These are phyloP conservation scores for Phorcus lineatus DNA, from an alignment of 2,888 invertebrate species.

Conservation along the genomic window DNA sequence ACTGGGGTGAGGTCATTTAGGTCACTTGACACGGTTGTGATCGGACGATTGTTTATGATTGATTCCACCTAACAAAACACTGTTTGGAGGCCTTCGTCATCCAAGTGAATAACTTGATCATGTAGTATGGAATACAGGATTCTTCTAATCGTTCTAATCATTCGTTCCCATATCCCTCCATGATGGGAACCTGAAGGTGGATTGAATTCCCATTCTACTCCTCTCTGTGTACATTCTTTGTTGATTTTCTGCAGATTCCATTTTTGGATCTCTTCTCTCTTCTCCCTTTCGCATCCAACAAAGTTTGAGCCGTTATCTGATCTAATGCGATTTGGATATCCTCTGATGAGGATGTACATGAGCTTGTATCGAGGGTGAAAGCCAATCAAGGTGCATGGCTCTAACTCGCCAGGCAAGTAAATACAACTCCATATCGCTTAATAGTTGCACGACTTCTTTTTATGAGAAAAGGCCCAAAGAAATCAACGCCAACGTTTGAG, in stretches of 20 bases:
- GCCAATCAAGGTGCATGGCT: conserved; percentile 39
- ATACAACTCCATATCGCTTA: conserved; percentile 42
- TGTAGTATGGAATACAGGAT: conserved; percentile 29
- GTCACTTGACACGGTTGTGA: conserved; percentile 29
- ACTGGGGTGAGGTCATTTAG: conserved; percentile 32
- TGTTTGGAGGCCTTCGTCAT: conserved; percentile 39
- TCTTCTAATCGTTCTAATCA: conserved; percentile 35
- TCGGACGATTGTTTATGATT: conserved; percentile 40
- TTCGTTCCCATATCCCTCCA: conserved; percentile 44
- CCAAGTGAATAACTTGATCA: conserved; percentile 26
- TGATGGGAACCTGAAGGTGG: conserved; percentile 41
- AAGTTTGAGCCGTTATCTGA: conserved; percentile 42
- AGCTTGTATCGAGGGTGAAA: conserved; percentile 27
- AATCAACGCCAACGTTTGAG: conserved; percentile 29
- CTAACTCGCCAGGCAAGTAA: conserved; percentile 34
- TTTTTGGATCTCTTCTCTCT: conserved; percentile 30
- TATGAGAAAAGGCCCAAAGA: conserved; percentile 33
- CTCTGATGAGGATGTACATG: conserved; percentile 32
- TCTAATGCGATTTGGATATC: background rate
- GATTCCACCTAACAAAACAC: conserved; percentile 40
- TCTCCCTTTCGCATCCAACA: conserved; percentile 37
- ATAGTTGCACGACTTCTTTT: conserved; percentile 29
- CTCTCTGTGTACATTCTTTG: conserved; percentile 27
- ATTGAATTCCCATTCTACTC: conserved; percentile 41
- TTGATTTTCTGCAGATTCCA: conserved; percentile 34